Evolutionary conservation across 2,113 vertebrate genomes (phyloP).

Genomic region (Paratilapia polleni): DNA sequence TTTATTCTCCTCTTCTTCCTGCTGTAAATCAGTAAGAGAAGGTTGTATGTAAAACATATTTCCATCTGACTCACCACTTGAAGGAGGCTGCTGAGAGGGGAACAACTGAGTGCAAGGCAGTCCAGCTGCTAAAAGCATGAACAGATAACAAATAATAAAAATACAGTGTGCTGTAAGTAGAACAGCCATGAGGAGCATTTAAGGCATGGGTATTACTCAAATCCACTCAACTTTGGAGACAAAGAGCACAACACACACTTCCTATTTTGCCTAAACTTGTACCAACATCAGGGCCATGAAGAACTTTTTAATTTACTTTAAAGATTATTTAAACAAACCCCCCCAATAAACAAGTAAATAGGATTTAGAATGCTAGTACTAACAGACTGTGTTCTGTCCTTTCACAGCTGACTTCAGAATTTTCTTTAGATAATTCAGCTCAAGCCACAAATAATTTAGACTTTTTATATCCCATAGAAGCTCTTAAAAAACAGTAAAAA

Average conservation of each 20-base stretch:
- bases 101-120: conserved; percentile 51
- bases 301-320: not conserved
- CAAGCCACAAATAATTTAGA: not conserved
- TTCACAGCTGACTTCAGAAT: not conserved
- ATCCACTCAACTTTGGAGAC: not conserved
- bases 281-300: not conserved
- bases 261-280: not conserved
- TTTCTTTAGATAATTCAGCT: not conserved
- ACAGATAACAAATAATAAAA: not conserved
- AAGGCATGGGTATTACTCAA: not conserved
- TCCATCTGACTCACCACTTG: conserved; percentile 52
- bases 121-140: conserved; percentile 19
- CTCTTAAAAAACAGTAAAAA: not conserved
- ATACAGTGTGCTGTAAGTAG: not conserved
- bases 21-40: not conserved
- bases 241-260: not conserved
- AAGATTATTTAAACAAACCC: not conserved
- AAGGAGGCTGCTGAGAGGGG: conserved; percentile 49
- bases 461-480: not conserved
- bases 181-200: not conserved
- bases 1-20: not conserved
- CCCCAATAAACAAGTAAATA: not conserved
- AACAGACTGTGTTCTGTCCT: not conserved
- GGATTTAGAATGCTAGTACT: not conserved
- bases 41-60: not conserved